These are phyloP conservation scores for Prosopocoilus inquinatus DNA, from an alignment of 2,888 invertebrate genomes.

Conservation along the genomic window DNA sequence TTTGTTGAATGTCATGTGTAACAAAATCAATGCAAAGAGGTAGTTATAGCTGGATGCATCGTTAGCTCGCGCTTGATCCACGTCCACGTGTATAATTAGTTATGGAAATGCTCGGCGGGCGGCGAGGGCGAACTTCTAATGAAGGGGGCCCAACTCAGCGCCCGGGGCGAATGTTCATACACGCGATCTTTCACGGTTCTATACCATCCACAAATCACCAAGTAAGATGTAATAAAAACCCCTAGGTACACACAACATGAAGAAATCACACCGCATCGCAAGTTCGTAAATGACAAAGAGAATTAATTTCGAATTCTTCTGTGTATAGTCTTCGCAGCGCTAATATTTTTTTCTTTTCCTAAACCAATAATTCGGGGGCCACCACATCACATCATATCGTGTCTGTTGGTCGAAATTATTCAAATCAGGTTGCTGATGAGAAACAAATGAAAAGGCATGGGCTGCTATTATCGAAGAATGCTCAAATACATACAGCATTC, in stretches of 20 bases:
- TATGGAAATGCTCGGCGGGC: conserved; percentile 50
- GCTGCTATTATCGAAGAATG: conserved; percentile 42
- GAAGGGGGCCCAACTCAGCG: conserved; percentile 40
- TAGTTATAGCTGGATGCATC: conserved; percentile 3
- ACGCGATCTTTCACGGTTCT: conserved; percentile 36
- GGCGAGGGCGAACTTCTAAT: conserved; percentile 49
- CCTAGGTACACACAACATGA: too few species aligned
- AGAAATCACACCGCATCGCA: too few species aligned
- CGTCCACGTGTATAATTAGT: conserved; percentile 51
- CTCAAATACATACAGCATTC: conserved; percentile 40
- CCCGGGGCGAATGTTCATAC: conserved; percentile 37
- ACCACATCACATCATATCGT: conserved; percentile 5
- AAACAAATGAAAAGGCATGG: conserved; percentile 43
- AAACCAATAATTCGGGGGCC: too few species aligned
- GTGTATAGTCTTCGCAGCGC: too few species aligned
- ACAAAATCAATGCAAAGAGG: too few species aligned
- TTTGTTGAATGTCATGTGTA: too few species aligned
- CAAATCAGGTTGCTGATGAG: conserved; percentile 43
- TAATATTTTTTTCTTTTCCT: too few species aligned
- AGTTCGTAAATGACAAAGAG: too few species aligned
- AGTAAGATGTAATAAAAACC: neutral
- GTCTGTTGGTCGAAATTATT: conserved; percentile 36
- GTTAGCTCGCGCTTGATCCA: conserved; percentile 17
- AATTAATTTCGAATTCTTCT: too few species aligned
- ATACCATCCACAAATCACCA: neutral